These are phyloP conservation scores for Papilio dardanus DNA, from an alignment of 1,140 invertebrate genomes.

Conservation along the genomic window DNA sequence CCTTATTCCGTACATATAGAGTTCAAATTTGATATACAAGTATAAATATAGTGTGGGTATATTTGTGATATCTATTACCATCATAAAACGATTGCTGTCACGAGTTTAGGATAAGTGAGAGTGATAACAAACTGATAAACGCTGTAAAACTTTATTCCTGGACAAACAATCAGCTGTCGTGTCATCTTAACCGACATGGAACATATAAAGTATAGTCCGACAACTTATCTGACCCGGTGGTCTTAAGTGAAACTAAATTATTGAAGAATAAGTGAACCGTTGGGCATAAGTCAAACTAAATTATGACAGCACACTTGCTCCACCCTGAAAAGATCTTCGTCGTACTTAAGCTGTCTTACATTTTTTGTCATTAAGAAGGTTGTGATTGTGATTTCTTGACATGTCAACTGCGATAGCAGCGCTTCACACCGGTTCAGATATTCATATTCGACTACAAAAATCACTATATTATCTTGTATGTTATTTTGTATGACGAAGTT, in stretches of 20 bases:
- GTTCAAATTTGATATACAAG: background rate
- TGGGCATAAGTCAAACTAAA: too few relatives aligned
- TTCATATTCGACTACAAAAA: too few relatives aligned
- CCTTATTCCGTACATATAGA: background rate
- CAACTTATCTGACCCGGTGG: background rate
- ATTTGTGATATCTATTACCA: background rate
- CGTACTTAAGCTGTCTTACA: too few relatives aligned
- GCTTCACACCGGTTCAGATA: too few relatives aligned
- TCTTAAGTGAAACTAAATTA: background rate
- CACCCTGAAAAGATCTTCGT: too few relatives aligned
- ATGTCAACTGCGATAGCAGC: too few relatives aligned
- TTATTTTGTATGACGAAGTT: background rate
- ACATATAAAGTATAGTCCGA: background rate
- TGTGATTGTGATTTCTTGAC: too few relatives aligned
- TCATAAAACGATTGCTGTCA: constrained; percentile 18
- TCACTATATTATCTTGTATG: background rate
- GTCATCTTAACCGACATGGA: background rate
- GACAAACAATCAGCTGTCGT: background rate
- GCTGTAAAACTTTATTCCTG: constrained; percentile 2
- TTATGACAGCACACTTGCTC: too few relatives aligned
- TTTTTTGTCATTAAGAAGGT: too few relatives aligned
- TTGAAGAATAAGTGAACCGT: too few relatives aligned
- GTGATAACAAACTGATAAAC: constrained; percentile 27
- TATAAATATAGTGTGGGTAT: background rate
- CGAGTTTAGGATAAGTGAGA: constrained; percentile 25